Percentiles rank a stretch among this genome's conserved stretches.
Evolutionary conservation across 92 coral and sea anemone species (phyloP).

Genomic region (Micromussa lordhowensis): DNA sequence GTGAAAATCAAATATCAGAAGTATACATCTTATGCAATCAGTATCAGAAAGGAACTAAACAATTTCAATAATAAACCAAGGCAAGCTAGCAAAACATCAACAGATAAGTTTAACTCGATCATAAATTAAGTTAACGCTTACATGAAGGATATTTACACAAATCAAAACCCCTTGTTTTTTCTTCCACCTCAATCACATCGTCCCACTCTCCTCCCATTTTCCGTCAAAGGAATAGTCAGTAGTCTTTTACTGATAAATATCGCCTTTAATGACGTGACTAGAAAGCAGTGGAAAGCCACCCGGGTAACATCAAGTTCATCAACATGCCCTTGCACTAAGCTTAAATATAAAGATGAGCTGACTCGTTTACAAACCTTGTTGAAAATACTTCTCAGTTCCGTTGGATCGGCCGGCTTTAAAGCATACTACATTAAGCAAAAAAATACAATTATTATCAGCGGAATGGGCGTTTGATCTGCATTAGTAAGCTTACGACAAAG

Average conservation of each 20-base stretch:
- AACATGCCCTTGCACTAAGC: not conserved
- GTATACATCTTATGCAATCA: not conserved
- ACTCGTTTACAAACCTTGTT: slow-evolving; percentile 79
- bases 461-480: slow-evolving; percentile 1
- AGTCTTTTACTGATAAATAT: not conserved
- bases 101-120: slow-evolving; percentile 9
- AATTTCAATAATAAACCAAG: not conserved
- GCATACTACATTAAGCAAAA: slow-evolving; percentile 67
- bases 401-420: slow-evolving; percentile 91
- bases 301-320: not conserved
- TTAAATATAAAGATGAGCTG: too few relatives aligned
- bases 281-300: not conserved
- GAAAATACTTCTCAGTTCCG: slow-evolving; percentile 72
- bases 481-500: not conserved
- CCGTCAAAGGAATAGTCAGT: not conserved
- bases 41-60: not conserved
- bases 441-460: not conserved
- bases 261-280: not conserved
- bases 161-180: not conserved
- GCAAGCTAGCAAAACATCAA: not conserved
- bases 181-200: not conserved
- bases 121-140: not conserved
- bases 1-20: not conserved
- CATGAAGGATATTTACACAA: not conserved
- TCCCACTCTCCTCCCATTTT: not conserved